These are phyloP conservation scores for Sisor rabdophorus DNA, from an alignment of 2,113 vertebrate genomes.

Conservation along the genomic window DNA sequence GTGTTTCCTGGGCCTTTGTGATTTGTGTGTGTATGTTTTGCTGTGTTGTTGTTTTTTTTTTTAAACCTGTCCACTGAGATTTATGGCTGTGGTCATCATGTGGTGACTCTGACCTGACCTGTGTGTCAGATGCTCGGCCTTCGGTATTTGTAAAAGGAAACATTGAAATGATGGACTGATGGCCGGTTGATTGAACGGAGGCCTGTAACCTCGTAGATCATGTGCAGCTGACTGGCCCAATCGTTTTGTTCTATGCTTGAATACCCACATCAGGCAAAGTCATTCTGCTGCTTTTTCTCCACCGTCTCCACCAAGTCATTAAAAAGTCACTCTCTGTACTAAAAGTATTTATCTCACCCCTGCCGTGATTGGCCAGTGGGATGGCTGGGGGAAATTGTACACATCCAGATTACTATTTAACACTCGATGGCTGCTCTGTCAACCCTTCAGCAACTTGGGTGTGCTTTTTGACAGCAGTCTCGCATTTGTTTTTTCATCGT, in stretches of 20 bases:
- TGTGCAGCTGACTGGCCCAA: neutral
- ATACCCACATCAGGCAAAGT: neutral
- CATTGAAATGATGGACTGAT: conserved; percentile 23
- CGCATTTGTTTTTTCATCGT: no score
- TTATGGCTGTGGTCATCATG: conserved; percentile 47
- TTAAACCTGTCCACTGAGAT: conserved; percentile 58
- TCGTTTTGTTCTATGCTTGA: neutral
- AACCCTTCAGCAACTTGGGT: no score
- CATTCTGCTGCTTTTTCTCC: no score
- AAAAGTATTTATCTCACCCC: neutral
- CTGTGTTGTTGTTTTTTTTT: conserved; percentile 20
- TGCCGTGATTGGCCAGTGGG: neutral
- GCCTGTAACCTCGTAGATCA: neutral
- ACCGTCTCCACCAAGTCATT: no score
- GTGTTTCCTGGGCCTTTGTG: neutral
- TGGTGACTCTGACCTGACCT: neutral
- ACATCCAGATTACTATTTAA: no score
- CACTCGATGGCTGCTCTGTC: no score
- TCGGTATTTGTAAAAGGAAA: conserved; percentile 39
- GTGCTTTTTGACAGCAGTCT: no score
- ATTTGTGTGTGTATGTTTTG: conserved; percentile 1
- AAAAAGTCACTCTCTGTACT: neutral
- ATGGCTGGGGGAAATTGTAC: neutral
- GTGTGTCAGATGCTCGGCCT: conserved; percentile 36
- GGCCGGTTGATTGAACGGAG: neutral